Conservation (phyloP, 1,140 invertebrate species). For the Drosophila ironensis region DNA sequence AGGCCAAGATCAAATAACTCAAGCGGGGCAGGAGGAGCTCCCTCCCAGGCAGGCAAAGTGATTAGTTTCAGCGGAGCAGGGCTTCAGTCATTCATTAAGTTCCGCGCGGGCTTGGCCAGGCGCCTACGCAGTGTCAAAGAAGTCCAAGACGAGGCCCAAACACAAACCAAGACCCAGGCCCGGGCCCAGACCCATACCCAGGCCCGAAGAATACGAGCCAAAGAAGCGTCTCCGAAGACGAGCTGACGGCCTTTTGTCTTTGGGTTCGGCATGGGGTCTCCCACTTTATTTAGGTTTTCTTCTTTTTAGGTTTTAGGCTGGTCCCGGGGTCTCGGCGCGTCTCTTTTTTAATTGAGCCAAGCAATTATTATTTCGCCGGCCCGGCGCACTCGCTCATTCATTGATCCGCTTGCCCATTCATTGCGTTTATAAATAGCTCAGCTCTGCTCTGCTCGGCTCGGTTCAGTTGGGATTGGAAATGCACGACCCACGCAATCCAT, state of each 20-base stretch:
- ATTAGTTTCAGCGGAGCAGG: slow-evolving; percentile 54
- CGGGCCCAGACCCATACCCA: background rate
- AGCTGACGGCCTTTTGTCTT: slow-evolving; percentile 42
- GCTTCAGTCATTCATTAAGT: slow-evolving; percentile 65
- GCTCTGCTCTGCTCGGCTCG: background rate
- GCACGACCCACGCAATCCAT: slow-evolving; percentile 54
- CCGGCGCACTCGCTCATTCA: slow-evolving; percentile 40
- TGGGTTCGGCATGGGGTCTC: slow-evolving; percentile 38
- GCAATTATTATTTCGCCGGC: slow-evolving; percentile 67
- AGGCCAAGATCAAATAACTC: slow-evolving; percentile 49
- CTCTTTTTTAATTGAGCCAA: slow-evolving; percentile 70
- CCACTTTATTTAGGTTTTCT: background rate
- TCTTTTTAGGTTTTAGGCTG: slow-evolving; percentile 4
- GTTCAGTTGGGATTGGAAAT: slow-evolving; percentile 52
- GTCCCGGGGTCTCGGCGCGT: background rate
- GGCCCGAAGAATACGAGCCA: background rate
- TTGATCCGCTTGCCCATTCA: slow-evolving; percentile 50
- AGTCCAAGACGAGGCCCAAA: slow-evolving; percentile 18
- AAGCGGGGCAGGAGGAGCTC: slow-evolving; percentile 3
- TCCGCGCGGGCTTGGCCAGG: slow-evolving; percentile 47
- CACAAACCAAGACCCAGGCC: background rate
- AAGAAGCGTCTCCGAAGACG: slow-evolving; percentile 11
- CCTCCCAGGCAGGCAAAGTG: slow-evolving; percentile 26
- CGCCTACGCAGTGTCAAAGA: slow-evolving; percentile 65
- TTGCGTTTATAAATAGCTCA: slow-evolving; percentile 68